phyloP scores from a whole-genome alignment of 2,797 vertebrate genomes.

The Pangasius larnaudii region DNA sequence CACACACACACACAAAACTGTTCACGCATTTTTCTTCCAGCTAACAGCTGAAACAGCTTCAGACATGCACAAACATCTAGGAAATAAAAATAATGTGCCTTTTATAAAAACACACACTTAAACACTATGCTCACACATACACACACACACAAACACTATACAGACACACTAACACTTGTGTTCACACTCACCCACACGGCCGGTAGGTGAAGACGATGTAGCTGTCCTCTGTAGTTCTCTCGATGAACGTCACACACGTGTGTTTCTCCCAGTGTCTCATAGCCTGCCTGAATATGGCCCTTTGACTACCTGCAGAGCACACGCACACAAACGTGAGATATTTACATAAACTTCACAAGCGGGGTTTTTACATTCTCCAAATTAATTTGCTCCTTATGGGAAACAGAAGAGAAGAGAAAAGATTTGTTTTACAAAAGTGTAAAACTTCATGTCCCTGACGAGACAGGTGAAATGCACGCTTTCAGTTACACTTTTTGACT shows the following conservation, averaged over 20 bases:
- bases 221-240: constrained; percentile 95
- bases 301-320: constrained; percentile 85
- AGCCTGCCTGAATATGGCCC: constrained; percentile 98
- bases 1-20: not conserved
- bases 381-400: not conserved
- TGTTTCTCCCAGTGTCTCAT: constrained; percentile 99
- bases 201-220: constrained; percentile 98
- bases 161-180: not conserved
- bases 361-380: not conserved
- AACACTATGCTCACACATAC: not conserved
- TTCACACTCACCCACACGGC: constrained; percentile 89
- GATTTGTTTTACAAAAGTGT: not conserved
- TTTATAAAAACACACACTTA: not conserved
- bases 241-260: constrained; percentile 96
- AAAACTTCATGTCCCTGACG: not conserved
- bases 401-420: not conserved
- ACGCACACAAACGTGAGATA: constrained; percentile 62
- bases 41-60: not conserved
- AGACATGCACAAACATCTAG: not conserved
- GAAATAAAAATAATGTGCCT: not conserved
- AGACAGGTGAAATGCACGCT: not conserved
- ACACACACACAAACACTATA: not conserved
- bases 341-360: not conserved
- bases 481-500: not conserved
- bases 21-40: not conserved